Conservation (phyloP, 2,113 vertebrate genomes). For the Thryonomys swinderianus region DNA sequence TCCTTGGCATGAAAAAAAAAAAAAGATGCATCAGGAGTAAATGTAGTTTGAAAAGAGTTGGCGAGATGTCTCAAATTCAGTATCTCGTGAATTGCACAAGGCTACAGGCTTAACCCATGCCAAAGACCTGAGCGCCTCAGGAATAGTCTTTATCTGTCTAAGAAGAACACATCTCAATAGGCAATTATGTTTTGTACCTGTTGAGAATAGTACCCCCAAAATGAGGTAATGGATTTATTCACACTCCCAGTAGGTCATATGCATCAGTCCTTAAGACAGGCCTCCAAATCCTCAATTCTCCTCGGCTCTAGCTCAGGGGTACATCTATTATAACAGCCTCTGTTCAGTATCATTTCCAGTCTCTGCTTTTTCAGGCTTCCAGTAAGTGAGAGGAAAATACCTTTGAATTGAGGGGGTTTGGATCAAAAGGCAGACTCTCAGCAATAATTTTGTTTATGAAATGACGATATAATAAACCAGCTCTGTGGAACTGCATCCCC, state of each 20-base stretch:
- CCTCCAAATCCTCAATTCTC: not conserved
- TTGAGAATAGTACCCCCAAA: not conserved
- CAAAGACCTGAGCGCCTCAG: not conserved
- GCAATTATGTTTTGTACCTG: conserved; percentile 31
- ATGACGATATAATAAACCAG: conserved; percentile 66
- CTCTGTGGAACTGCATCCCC: conserved; percentile 23
- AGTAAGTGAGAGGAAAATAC: conserved; percentile 28
- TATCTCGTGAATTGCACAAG: not conserved
- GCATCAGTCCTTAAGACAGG: not conserved
- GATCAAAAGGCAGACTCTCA: conserved; percentile 34
- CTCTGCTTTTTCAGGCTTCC: conserved; percentile 5
- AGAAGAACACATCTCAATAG: not conserved
- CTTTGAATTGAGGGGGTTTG: conserved; percentile 29
- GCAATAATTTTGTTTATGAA: conserved; percentile 75
- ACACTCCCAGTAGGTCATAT: not conserved
- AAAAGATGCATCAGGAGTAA: not conserved
- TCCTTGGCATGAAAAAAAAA: not conserved
- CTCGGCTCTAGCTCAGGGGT: not conserved
- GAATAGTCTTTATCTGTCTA: not conserved
- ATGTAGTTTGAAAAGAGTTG: conserved; percentile 10
- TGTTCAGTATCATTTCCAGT: not conserved
- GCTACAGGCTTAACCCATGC: not conserved
- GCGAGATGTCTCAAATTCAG: not conserved
- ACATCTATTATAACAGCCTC: conserved; percentile 22
- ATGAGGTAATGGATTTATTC: conserved; percentile 48